Evolutionary conservation across 2,888 invertebrate genomes (phyloP).

Genomic region (Torymus aiolomorphi): DNA sequence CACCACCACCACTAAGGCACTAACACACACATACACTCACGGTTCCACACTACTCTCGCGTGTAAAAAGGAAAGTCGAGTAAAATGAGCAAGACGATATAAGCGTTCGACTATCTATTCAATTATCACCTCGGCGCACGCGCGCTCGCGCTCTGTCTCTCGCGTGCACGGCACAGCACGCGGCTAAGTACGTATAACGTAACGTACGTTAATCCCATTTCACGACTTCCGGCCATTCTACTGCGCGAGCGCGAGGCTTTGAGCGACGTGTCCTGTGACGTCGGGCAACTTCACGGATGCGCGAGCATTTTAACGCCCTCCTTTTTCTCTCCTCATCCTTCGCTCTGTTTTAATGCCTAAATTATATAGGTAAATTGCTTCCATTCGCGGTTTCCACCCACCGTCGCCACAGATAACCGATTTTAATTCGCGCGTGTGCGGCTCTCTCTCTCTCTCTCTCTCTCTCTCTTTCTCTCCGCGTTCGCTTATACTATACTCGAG

Average conservation of each 20-base stretch:
- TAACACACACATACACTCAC: no score
- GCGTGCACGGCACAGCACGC: conserved; percentile 56
- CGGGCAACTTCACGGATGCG: conserved; percentile 69
- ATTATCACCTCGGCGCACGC: conserved; percentile 70
- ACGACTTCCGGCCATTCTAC: conserved; percentile 75
- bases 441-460: conserved; percentile 48
- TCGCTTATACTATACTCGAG: conserved; percentile 11
- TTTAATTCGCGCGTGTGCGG: neutral
- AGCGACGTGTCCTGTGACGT: conserved; percentile 75
- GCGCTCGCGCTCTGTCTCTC: conserved; percentile 62
- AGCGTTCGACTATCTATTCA: conserved; percentile 72
- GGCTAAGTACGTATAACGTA: conserved; percentile 60
- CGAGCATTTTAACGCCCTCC: conserved; percentile 62
- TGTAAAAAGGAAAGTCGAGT: conserved; percentile 24
- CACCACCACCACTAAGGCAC: no score
- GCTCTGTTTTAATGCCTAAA: conserved; percentile 66
- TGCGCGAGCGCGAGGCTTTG: conserved; percentile 62
- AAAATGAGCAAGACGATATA: conserved; percentile 48
- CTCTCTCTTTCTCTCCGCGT: conserved; percentile 24
- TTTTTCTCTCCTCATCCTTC: conserved; percentile 11
- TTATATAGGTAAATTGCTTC: conserved; percentile 65
- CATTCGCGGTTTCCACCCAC: conserved; percentile 55
- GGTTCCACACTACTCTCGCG: neutral
- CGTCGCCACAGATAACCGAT: conserved; percentile 14
- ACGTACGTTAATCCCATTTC: conserved; percentile 73